These are phyloP conservation scores for Leptonema lineaticorne DNA, from an alignment of 1,140 invertebrate genomes.

Conservation along the genomic window DNA sequence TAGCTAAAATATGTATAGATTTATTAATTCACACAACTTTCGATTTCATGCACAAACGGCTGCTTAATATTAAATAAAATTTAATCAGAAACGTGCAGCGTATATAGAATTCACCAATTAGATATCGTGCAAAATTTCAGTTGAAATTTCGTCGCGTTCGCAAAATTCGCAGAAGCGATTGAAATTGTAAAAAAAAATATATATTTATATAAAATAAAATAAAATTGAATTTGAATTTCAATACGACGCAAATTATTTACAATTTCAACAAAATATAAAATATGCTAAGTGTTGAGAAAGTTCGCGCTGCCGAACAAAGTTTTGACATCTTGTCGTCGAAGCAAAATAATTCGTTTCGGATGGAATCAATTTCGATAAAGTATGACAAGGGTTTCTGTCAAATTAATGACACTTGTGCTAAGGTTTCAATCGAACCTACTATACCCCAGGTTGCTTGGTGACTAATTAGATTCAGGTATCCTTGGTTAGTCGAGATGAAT, in stretches of 20 bases:
- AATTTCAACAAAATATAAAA: too few species aligned
- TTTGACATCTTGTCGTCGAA: not conserved
- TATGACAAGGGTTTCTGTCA: conserved; percentile 16
- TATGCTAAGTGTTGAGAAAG: too few species aligned
- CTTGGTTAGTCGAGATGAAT: conserved; percentile 27
- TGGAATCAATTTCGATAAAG: conserved; percentile 1
- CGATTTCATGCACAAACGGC: too few species aligned
- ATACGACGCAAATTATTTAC: not conserved
- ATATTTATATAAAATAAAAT: not conserved
- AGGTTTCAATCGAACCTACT: conserved; percentile 16
- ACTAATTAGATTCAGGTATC: conserved; percentile 29
- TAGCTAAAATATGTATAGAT: too few species aligned
- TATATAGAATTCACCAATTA: too few species aligned
- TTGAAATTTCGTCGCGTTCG: too few species aligned
- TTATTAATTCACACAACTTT: too few species aligned
- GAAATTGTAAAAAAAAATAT: not conserved
- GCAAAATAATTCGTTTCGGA: conserved; percentile 8
- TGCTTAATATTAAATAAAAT: too few species aligned
- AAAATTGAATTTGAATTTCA: not conserved
- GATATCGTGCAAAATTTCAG: too few species aligned
- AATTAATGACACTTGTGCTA: conserved; percentile 14
- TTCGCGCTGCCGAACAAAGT: too few species aligned
- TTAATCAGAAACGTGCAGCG: too few species aligned
- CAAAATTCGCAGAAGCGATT: too few species aligned
- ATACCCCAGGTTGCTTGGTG: conserved; percentile 10